Evolutionary conservation across 2,113 vertebrate species (phyloP).

Genomic region (Pseudorhombus dupliciocellatus): DNA sequence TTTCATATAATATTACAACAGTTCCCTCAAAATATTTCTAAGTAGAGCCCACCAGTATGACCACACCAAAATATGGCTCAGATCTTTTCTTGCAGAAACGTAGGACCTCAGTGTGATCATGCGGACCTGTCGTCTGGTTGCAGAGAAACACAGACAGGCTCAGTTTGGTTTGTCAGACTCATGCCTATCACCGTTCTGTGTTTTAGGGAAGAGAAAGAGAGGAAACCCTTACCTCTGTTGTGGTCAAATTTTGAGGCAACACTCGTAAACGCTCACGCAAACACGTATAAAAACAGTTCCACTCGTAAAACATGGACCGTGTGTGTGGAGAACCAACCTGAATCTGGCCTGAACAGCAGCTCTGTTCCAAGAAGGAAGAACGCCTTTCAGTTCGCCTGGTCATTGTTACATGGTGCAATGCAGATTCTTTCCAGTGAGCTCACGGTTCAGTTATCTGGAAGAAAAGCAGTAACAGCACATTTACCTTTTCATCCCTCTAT

Average conservation of each 20-base stretch:
- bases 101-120: not conserved
- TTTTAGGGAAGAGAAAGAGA: slow-evolving; percentile 24
- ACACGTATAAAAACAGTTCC: slow-evolving; percentile 20
- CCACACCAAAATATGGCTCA: not conserved
- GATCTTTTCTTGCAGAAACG: not conserved
- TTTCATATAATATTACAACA: not conserved
- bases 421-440: not conserved
- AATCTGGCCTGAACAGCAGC: not conserved
- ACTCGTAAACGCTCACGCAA: slow-evolving; percentile 5
- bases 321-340: not conserved
- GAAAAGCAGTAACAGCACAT: not conserved
- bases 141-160: not conserved
- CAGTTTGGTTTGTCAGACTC: not conserved
- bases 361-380: too few relatives aligned
- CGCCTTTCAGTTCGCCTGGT: too few relatives aligned
- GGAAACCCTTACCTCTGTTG: slow-evolving; percentile 6
- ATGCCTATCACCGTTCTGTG: not conserved
- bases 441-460: not conserved
- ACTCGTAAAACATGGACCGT: slow-evolving; percentile 7
- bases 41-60: too few relatives aligned
- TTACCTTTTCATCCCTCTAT: not conserved
- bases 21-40: not conserved
- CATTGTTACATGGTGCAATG: not conserved
- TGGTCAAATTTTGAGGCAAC: slow-evolving; percentile 21
- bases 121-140: too few relatives aligned